Conservation (phyloP, 2,888 invertebrate genomes). For the Clepsis dumicolana region DNA sequence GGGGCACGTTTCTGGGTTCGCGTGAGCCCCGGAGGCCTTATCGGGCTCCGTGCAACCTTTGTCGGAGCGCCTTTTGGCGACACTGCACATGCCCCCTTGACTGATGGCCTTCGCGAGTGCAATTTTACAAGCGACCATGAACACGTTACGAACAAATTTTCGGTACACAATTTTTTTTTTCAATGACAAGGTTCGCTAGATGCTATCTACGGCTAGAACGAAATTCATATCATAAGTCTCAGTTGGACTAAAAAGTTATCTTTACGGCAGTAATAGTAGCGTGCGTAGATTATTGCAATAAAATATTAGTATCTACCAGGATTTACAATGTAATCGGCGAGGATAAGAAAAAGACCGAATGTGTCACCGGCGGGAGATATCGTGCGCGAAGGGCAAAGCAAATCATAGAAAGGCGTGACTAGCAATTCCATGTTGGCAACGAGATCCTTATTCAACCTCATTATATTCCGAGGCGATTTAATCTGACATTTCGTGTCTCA, state of each 20-base stretch:
- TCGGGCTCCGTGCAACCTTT: constrained; percentile 12
- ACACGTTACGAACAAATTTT: not conserved
- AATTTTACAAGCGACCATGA: not conserved
- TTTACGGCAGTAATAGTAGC: too few species aligned
- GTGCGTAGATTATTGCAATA: not conserved
- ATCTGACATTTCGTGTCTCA: constrained; percentile 63
- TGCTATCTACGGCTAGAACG: too few species aligned
- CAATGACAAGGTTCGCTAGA: not conserved
- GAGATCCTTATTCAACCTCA: constrained; percentile 8
- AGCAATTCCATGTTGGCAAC: not conserved
- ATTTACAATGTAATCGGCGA: not conserved
- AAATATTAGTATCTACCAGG: not conserved
- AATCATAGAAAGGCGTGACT: constrained; percentile 8
- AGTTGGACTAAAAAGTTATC: too few species aligned
- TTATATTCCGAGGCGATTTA: constrained; percentile 25
- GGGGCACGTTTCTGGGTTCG: constrained; percentile 20
- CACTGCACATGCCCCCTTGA: constrained; percentile 17
- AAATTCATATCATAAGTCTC: too few species aligned
- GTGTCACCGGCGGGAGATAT: not conserved
- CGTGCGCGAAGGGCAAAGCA: constrained; percentile 13
- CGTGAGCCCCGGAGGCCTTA: constrained; percentile 2
- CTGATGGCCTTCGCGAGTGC: constrained; percentile 23
- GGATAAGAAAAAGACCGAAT: not conserved
- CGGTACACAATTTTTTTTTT: too few species aligned
- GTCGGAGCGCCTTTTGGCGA: constrained; percentile 18